phyloP scores from a whole-genome alignment of 2,797 vertebrate genomes.

The Loriculus beryllinus region DNA sequence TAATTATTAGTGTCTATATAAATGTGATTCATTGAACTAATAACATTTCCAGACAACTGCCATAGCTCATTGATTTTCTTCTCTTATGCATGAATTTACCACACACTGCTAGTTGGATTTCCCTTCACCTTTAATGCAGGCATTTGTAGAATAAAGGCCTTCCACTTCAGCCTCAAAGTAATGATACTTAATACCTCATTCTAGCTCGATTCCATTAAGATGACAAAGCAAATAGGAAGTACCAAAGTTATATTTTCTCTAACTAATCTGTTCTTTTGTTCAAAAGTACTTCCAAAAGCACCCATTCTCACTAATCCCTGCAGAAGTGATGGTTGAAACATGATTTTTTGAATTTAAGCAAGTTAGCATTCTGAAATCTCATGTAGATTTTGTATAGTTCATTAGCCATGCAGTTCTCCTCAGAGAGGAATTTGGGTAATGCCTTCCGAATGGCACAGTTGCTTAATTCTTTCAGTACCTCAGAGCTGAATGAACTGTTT shows the following conservation, averaged over 20 bases:
- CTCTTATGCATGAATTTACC: background rate
- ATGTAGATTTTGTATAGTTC: background rate
- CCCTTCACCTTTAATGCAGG: background rate
- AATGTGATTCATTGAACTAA: constrained; percentile 57
- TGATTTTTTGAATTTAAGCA: background rate
- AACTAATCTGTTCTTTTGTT: background rate
- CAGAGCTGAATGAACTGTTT: background rate
- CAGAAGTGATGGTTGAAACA: background rate
- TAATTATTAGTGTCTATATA: constrained; percentile 52
- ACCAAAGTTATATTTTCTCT: background rate
- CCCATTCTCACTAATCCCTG: background rate
- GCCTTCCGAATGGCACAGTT: background rate
- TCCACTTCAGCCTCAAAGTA: background rate
- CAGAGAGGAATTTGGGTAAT: background rate
- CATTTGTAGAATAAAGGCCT: background rate
- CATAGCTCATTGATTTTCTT: constrained; percentile 24
- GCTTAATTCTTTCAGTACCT: background rate
- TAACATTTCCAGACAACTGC: constrained; percentile 49
- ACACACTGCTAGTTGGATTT: background rate
- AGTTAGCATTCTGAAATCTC: background rate
- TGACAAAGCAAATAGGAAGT: background rate
- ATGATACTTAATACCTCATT: background rate
- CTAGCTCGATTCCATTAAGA: background rate
- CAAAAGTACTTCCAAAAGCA: background rate
- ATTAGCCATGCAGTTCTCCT: background rate